These are phyloP conservation scores for Perizoma affinitatum DNA, from an alignment of 2,888 invertebrate genomes.

Conservation along the genomic window DNA sequence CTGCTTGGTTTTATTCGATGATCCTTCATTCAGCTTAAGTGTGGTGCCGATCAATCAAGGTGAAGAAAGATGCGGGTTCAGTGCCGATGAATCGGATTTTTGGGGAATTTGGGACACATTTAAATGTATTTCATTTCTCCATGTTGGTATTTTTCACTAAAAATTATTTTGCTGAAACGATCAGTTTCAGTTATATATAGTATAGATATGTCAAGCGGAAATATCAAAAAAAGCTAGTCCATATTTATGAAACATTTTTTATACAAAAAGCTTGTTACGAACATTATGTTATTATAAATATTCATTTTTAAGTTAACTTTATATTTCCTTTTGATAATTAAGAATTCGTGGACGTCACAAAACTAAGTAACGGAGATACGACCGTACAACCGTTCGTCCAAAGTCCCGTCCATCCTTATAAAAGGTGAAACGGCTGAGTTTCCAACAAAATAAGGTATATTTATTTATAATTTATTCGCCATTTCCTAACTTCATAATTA, in stretches of 20 bases:
- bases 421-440: constrained; percentile 17
- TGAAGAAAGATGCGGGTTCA: too few species aligned
- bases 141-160: too few species aligned
- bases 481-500: constrained; percentile 39
- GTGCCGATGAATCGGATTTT: too few species aligned
- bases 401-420: constrained; percentile 18
- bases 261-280: not conserved
- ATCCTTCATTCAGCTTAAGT: too few species aligned
- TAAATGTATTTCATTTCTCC: too few species aligned
- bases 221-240: too few species aligned
- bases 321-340: not conserved
- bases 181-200: too few species aligned
- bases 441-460: constrained; percentile 33
- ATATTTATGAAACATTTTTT: not conserved
- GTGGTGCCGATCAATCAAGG: too few species aligned
- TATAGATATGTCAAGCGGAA: too few species aligned
- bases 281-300: constrained; percentile 4
- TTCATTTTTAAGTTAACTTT: constrained; percentile 13
- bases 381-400: constrained; percentile 34
- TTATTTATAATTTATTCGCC: constrained; percentile 40
- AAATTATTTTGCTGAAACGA: too few species aligned
- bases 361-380: constrained; percentile 16
- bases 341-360: constrained; percentile 15
- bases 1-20: too few species aligned
- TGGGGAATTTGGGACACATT: too few species aligned